Conservation (phyloP, 2,113 vertebrate species). For the Crypturellus undulatus region DNA sequence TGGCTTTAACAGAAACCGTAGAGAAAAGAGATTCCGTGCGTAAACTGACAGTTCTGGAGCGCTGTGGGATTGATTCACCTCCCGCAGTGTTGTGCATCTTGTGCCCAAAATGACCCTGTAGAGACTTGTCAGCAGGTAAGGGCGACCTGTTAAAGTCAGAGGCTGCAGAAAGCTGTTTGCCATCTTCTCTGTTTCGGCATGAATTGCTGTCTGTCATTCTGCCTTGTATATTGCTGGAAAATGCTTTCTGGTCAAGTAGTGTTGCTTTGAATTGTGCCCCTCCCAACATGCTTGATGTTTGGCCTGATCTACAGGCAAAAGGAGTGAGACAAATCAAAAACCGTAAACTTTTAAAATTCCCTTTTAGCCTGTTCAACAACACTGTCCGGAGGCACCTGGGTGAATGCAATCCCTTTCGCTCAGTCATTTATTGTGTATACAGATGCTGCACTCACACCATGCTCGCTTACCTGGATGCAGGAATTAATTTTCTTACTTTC, state of each 20-base stretch:
- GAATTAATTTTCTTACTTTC: slow-evolving; percentile 37
- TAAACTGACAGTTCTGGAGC: slow-evolving; percentile 52
- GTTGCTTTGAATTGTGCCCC: slow-evolving; percentile 86
- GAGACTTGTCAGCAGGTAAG: slow-evolving; percentile 46
- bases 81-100: neutral
- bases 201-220: slow-evolving; percentile 65
- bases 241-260: slow-evolving; percentile 69
- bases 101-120: slow-evolving; percentile 29
- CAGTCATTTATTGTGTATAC: neutral
- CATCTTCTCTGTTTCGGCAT: slow-evolving; percentile 46
- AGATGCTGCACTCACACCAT: slow-evolving; percentile 31
- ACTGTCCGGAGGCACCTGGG: slow-evolving; percentile 78
- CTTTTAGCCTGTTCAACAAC: slow-evolving; percentile 77
- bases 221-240: slow-evolving; percentile 71
- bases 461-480: slow-evolving; percentile 52
- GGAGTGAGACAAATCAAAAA: slow-evolving; percentile 83
- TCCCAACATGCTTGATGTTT: slow-evolving; percentile 90
- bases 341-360: slow-evolving; percentile 79
- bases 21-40: slow-evolving; percentile 17
- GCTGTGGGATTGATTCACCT: slow-evolving; percentile 15
- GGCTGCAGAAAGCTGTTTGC: slow-evolving; percentile 69
- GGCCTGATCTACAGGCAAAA: slow-evolving; percentile 89
- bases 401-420: slow-evolving; percentile 20
- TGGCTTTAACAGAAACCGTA: slow-evolving; percentile 7
- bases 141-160: slow-evolving; percentile 41